These are phyloP conservation scores for Lydus trimaculatus DNA, from an alignment of 2,888 invertebrate species.

Conservation along the genomic window DNA sequence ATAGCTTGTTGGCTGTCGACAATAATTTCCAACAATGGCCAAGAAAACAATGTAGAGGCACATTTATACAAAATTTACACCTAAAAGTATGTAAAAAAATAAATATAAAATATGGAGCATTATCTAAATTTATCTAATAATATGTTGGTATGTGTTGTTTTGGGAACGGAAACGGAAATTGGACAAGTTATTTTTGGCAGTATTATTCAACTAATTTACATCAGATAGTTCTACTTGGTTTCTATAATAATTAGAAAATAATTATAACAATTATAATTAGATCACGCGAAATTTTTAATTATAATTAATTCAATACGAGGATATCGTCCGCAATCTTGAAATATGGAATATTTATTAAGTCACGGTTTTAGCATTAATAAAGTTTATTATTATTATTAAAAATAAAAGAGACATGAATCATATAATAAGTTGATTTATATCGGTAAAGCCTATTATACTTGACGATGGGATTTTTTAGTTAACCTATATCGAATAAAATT, in stretches of 20 bases:
- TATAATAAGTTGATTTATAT: background rate
- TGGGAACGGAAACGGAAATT: constrained; percentile 12
- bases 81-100: background rate
- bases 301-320: background rate
- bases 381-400: background rate
- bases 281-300: background rate
- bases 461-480: background rate
- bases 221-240: background rate
- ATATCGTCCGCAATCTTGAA: background rate
- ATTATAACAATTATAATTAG: background rate
- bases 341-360: background rate
- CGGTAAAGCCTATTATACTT: background rate
- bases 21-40: constrained; percentile 1
- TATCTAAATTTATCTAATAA: background rate
- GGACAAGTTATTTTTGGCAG: constrained; percentile 10
- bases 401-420: background rate
- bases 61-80: background rate
- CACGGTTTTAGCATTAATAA: background rate
- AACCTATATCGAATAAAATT: background rate
- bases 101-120: background rate
- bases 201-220: constrained; percentile 2
- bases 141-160: background rate
- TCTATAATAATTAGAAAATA: background rate
- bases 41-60: background rate
- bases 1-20: constrained; percentile 13